A percentile compares a stretch with the other conserved stretches of the same genome.
phyloP scores from a whole-genome alignment of 1,140 invertebrate species.

The Leguminivora glycinivorella region DNA sequence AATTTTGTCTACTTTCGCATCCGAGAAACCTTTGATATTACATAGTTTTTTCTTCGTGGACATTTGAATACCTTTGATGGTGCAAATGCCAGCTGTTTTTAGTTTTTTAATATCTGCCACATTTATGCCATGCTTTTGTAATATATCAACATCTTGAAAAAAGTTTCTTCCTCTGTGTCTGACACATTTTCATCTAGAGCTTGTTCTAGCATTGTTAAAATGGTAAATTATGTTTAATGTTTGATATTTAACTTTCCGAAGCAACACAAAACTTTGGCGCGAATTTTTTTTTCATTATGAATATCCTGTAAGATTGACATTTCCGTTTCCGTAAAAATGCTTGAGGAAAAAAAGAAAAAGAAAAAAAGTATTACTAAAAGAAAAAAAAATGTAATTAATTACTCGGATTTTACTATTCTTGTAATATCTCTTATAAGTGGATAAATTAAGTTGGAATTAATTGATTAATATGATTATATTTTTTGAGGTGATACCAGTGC shows the following conservation, averaged over 20 bases:
- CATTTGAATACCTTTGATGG: constrained; percentile 91
- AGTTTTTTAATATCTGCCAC: constrained; percentile 87
- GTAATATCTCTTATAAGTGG: too few relatives aligned
- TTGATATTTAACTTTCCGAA: constrained; percentile 7
- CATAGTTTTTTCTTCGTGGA: constrained; percentile 86
- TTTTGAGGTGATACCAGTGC: neutral
- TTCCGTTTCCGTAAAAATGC: neutral
- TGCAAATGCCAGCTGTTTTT: constrained; percentile 88
- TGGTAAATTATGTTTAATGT: constrained; percentile 6
- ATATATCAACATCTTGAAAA: constrained; percentile 80
- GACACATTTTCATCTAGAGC: constrained; percentile 65
- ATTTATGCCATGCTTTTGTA: constrained; percentile 79
- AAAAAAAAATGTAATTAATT: too few relatives aligned
- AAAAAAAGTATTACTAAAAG: too few relatives aligned
- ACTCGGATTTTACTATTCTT: too few relatives aligned
- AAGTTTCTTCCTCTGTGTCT: constrained; percentile 76
- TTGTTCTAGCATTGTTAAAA: constrained; percentile 59
- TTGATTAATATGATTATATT: too few relatives aligned
- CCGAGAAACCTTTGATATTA: constrained; percentile 88
- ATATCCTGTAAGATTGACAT: neutral
- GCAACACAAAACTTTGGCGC: constrained; percentile 29
- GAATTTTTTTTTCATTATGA: constrained; percentile 26
- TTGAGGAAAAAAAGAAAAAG: too few relatives aligned
- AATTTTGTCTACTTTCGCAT: constrained; percentile 91
- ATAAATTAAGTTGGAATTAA: too few relatives aligned